Evolutionary conservation across 1,140 invertebrate species (phyloP), one percentile per base, ranked within the genome.

Genomic region (Ceratina japonica): DNA sequence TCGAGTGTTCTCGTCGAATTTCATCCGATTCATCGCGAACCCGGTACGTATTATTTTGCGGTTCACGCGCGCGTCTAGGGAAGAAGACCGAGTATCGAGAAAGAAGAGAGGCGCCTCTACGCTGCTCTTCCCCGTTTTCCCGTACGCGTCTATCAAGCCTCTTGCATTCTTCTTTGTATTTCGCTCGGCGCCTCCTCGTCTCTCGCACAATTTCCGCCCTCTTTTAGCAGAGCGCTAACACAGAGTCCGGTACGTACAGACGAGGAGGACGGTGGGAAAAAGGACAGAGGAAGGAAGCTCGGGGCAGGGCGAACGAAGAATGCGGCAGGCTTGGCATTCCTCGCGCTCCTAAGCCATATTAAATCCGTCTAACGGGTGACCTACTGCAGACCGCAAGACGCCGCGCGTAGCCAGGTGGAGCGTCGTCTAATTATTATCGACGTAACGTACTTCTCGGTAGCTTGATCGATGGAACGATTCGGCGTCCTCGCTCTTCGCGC

Each of bases 281-380:
- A 65, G 51, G 73, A 76, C 15, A 64, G 59, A 75, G 62, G 62
- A 83, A 73, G 76, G 79, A 76, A 75, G 63, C 79, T 65, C 80
- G 44, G 20, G 27, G 69, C 51, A 20, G 77, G 70, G 20, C 37
- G 58, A 18, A 44, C 54, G 24, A 61, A 76, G 76, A 87, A 84
- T 80, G 79, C 76, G 59, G 70, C 80, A 64, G 56, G 64, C 68
- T 81, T 63, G 74, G 74, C 76, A 80, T 84, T 75, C 75, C 77
- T 44, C 71, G 66, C 84, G 66, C 52, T 79, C 73, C 79, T 82
- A 75, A 76, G 74, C 74, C 74, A 86, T 86, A 86, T 86, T 86
- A 86, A 86, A 86, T 80, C 72, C 75, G 77, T 62, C 73, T 72
- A 86, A 82, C 84, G 84, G 80, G 74, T 83, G 84, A 82, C 72